Evolutionary conservation across 1,140 invertebrate genomes (phyloP).

Genomic region (Colletes gigas): DNA sequence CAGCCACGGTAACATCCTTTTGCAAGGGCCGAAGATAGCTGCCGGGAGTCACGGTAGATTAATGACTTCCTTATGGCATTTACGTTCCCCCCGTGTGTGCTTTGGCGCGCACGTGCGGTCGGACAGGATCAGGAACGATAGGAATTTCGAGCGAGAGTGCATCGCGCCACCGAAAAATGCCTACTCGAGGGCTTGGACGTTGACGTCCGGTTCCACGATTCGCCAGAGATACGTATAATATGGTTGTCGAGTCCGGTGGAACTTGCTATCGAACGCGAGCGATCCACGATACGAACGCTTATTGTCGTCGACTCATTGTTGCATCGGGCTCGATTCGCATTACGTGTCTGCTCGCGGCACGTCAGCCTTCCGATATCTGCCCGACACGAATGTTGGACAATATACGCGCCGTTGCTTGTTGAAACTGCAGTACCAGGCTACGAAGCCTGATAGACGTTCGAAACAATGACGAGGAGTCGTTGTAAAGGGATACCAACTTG

Average conservation of each 20-base stretch:
- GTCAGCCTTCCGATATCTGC: not conserved
- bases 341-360: not conserved
- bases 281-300: not conserved
- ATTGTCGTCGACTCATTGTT: conserved; percentile 6
- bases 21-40: conserved; percentile 54
- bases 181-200: not conserved
- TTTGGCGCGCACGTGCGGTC: conserved; percentile 11
- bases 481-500: not conserved
- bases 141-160: conserved; percentile 38
- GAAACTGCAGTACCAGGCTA: not conserved
- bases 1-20: conserved; percentile 39
- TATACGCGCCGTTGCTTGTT: not conserved
- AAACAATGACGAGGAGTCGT: not conserved
- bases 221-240: not conserved
- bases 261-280: not conserved
- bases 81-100: conserved; percentile 16
- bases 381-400: not conserved
- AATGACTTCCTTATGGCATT: conserved; percentile 59
- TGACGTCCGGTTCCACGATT: not conserved
- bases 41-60: conserved; percentile 41
- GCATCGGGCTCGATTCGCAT: not conserved
- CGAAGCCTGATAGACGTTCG: not conserved
- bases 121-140: conserved; percentile 5
- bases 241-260: not conserved
- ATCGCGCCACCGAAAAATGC: not conserved